A percentile compares a stretch with the other conserved stretches of the same genome.
Conservation (phyloP, 92 coral and sea anemone species). For the Zoanthus solanderi region DNA sequence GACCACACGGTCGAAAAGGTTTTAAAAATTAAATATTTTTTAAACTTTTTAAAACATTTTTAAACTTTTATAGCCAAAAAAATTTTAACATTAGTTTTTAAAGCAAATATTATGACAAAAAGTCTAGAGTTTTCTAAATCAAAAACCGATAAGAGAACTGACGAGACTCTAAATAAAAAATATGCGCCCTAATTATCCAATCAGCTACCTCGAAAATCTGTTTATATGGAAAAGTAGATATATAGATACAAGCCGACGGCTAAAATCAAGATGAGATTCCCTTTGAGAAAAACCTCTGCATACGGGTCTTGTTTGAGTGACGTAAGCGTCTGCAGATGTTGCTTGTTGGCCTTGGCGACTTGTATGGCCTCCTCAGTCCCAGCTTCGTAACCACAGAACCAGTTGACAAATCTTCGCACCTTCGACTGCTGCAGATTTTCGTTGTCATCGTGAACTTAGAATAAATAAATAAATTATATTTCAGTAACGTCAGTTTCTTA, state of each 20-base stretch:
- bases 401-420: slow-evolving; percentile 68
- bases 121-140: no score
- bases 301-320: slow-evolving; percentile 79
- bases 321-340: slow-evolving; percentile 68
- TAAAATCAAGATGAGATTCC: slow-evolving; percentile 77
- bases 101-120: no score
- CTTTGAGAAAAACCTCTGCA: slow-evolving; percentile 74
- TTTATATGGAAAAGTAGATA: slow-evolving; percentile 83
- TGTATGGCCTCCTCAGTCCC: slow-evolving; percentile 74
- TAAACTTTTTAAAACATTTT: no score
- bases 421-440: background rate
- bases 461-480: background rate
- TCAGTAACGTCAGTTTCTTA: background rate
- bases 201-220: no score
- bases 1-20: no score
- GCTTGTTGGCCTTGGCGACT: slow-evolving; percentile 79
- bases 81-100: no score
- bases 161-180: no score
- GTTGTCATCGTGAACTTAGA: slow-evolving; percentile 20
- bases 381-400: slow-evolving; percentile 96
- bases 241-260: slow-evolving; percentile 79
- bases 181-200: no score
- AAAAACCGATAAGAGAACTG: no score
- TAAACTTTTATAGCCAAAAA: no score
- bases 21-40: no score